Evolutionary conservation across 1,140 invertebrate genomes (phyloP), one percentile per base, ranked within the genome.

Genomic region (Lepidotrigona ventralis): DNA sequence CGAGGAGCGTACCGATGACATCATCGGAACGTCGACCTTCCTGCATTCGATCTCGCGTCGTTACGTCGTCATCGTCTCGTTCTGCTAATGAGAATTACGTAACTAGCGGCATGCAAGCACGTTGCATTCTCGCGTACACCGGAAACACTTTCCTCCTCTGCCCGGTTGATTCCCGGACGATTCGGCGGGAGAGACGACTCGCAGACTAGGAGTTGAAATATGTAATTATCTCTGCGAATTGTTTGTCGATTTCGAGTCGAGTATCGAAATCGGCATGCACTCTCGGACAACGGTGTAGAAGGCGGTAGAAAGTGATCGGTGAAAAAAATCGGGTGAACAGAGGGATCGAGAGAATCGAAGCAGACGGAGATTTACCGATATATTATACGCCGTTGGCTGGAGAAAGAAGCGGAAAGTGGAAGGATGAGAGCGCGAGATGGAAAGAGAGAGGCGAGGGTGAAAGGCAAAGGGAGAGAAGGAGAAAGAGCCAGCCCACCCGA

Each of bases 401-500:
- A 46, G 46, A 29, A 19, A 54, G 54, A 39, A 11, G n/a, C n/a
- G 64, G 71, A 72, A 68, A 85, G 53, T 51, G 63, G 26, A 46
- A 26, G 54, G 54, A 33, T 2, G 15, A 21, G 26, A 26, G 69
- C 14, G 6, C 3, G 39, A 51, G 1, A n/a, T 21, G 12, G 39
- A 70, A 23, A 8, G 23, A 51, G 23, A 70, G 23, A 15, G 46
- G 14, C 5, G 54, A 69, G 26, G 63, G 51, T 17, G 79, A 53
- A 33, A 46, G 66, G 33, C 29, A 8, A 56, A 68, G 68, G 75
- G 68, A 78, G 83, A 75, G 85, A 17, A 79, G 69, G 84, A 66
- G 83, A 85, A 82, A 88, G 64, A 79, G 81, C 54, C 54, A 77
- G 75, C 72, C 84, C 84, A 86, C 76, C 83, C 78, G 79, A 86